Base-by-base conservation (phyloP, 1,140 invertebrate genomes). In the Onthophagus taurus region DNA sequence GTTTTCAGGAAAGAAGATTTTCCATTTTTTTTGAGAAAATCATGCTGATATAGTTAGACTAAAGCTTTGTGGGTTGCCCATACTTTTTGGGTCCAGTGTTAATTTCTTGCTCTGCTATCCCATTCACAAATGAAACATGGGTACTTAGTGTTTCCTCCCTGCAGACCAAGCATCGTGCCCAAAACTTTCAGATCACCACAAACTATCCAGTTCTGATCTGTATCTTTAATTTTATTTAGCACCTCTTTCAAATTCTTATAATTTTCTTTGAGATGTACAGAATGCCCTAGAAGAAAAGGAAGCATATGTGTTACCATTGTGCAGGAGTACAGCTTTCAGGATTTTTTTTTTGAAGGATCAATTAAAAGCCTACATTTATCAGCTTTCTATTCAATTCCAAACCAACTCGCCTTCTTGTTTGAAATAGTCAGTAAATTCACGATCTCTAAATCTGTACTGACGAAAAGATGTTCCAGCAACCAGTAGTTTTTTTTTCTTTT, bases 41-140 rank as follows among this genome's bases (percentile, higher is more conserved):
- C 24, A 26, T 26, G 24, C 24, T 26, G 24, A 26, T 26, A n/a
- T 26, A 26, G 24, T 26, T 26, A 26, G 24, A 26, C 24, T 26
- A 26, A 26, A 26, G 24, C 24, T 26, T 26, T n/a, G 24, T 26
- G 24, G 24, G n/a, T 26, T 26, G 24, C 7, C 24, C 24, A 26
- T 26, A 26, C 24, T 26, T 26, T 26, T 26, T 26, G 7, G n/a
- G 24, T n/a, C n/a, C n/a, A n/a, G n/a, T n/a, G n/a, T n/a, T n/a
- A n/a, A n/a, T n/a, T n/a, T n/a, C n/a, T n/a, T n/a, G n/a, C n/a
- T n/a, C n/a, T n/a, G n/a, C n/a, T n/a, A n/a, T n/a, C n/a, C n/a
- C n/a, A n/a, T n/a, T 26, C 24, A 26, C 24, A 26, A 26, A 26
- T n/a, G 24, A 26, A 7, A 26, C 24, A 26, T 26, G 24, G 24